Conservation (phyloP, 2,888 invertebrate genomes). For the Hipparchia sbordonii region DNA sequence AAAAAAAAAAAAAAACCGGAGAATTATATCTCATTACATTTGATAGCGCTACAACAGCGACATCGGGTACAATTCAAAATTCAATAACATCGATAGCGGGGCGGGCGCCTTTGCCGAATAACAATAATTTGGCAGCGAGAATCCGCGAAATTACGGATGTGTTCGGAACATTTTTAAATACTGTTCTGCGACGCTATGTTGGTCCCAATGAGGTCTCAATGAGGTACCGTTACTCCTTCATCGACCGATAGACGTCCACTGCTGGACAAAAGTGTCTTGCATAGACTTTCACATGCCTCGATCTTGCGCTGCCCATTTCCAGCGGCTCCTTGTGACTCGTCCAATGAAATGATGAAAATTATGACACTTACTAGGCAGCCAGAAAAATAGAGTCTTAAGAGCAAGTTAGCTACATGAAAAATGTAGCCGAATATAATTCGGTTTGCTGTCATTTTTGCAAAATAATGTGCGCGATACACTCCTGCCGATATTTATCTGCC, state of each 20-base stretch:
- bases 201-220: slow-evolving; percentile 59
- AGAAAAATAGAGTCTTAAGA: too few relatives aligned
- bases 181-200: slow-evolving; percentile 63
- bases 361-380: too few relatives aligned
- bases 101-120: slow-evolving; percentile 66
- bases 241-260: too few relatives aligned
- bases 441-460: slow-evolving; percentile 79
- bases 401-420: too few relatives aligned
- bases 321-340: too few relatives aligned
- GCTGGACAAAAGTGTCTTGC: too few relatives aligned
- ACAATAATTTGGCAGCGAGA: slow-evolving; percentile 79
- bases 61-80: slow-evolving; percentile 69
- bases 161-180: slow-evolving; percentile 81
- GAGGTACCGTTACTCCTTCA: slow-evolving; percentile 48
- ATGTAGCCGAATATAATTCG: slow-evolving; percentile 58
- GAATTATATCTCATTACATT: slow-evolving; percentile 55
- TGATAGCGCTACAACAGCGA: slow-evolving; percentile 61
- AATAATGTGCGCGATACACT: slow-evolving; percentile 75
- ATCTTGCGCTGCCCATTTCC: too few relatives aligned
- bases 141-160: slow-evolving; percentile 76
- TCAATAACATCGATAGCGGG: slow-evolving; percentile 72
- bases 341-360: too few relatives aligned
- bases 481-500: slow-evolving; percentile 74
- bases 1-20: slow-evolving; percentile 44
- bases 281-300: too few relatives aligned